Base-by-base conservation (phyloP, 2,113 vertebrate species). In the Sinocyclocheilus grahami region DNA sequence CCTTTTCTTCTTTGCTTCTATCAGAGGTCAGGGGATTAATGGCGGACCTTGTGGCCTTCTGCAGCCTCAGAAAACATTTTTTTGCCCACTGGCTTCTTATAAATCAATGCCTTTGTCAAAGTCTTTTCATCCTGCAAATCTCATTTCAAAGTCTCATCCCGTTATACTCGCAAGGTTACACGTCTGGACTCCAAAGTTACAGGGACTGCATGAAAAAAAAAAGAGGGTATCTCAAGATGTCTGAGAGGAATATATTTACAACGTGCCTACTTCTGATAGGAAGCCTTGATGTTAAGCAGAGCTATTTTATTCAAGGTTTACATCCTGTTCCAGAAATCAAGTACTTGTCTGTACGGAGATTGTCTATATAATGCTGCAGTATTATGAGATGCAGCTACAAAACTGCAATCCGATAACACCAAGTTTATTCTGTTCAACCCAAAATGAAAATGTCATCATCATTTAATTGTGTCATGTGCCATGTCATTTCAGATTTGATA, bases 1-100 rank as follows among this genome's bases (percentile, higher is more conserved):
- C 89, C 84, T 89, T 90, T 88, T 90, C 88, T 89, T 87, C 89
- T 55, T 14, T 88, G 85, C 90, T 90, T 58, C 87, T 88, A 92
- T 93, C 93, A 93, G 91, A 89, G 95, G 95, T 95, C 94, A 95
- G 91, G 89, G 90, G 93, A 93, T 94, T 95, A 95, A 96, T 95
- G 94, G 93, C 92, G 89, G 92, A 94, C 94, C 95, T 93, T 84
- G 65, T 94, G 93, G 92, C 95, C 94, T 93, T 93, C 91, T 91
- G 88, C 88, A 88, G 91, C 91, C 92, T 93, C 88, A 90, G 89
- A 93, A 94, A 94, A 94, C 92, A 94, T 90, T 90, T 88, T 87
- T 90, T 76, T 87, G 72, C 88, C 89, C 90, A 90, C 85, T 48
- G 84, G 69, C 91, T 90, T 91, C 88, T 92, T 94, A 95, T 95